Conservation (phyloP, 1,140 invertebrate species). For the Penaeus vannamei region DNA sequence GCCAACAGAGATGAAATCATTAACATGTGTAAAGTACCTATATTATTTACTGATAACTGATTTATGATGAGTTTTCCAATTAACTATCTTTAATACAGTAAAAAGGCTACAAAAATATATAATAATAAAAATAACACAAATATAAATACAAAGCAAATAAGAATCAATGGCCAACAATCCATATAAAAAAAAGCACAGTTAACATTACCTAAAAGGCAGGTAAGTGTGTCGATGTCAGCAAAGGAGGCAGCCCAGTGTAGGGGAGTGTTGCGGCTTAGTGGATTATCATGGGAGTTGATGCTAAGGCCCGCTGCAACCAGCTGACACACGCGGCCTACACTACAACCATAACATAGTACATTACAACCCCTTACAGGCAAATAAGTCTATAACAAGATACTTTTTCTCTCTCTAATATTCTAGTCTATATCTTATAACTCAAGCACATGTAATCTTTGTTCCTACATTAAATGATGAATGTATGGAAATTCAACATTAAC, state of each 20-base stretch:
- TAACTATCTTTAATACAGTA: background rate
- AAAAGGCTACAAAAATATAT: background rate
- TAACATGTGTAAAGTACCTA: background rate
- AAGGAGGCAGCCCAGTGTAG: slow-evolving; percentile 80
- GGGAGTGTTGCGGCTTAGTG: slow-evolving; percentile 77
- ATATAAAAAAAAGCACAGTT: background rate
- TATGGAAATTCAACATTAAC: too few species aligned
- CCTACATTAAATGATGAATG: too few species aligned
- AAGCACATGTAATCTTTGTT: too few species aligned
- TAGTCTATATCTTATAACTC: too few species aligned
- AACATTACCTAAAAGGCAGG: slow-evolving; percentile 75
- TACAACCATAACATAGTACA: slow-evolving; percentile 53
- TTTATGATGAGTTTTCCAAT: background rate
- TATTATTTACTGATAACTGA: background rate
- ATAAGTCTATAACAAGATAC: too few species aligned
- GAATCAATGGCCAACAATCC: background rate
- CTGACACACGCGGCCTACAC: slow-evolving; percentile 71
- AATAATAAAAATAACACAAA: slow-evolving; percentile 59
- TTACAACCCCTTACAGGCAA: too few species aligned
- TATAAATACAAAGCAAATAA: background rate
- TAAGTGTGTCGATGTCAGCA: slow-evolving; percentile 76
- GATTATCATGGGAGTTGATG: slow-evolving; percentile 77
- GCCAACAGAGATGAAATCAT: background rate
- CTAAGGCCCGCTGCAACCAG: slow-evolving; percentile 75
- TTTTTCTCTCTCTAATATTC: too few species aligned